phyloP scores from a whole-genome alignment of 1,140 invertebrate species.

The Scaptomyza montana region DNA sequence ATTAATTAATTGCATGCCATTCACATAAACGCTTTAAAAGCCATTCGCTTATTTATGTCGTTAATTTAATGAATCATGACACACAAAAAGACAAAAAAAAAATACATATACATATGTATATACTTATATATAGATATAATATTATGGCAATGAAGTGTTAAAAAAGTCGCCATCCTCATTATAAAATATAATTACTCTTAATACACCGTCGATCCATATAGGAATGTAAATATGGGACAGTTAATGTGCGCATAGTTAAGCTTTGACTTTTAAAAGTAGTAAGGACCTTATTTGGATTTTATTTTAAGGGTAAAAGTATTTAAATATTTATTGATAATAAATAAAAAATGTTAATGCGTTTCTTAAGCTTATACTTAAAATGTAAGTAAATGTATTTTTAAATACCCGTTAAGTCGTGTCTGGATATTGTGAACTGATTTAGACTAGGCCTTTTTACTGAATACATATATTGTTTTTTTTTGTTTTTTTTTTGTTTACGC shows the following conservation, averaged over 20 bases:
- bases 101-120: no score
- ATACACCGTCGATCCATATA: background rate
- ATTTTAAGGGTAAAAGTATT: no score
- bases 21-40: slow-evolving; percentile 50
- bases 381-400: no score
- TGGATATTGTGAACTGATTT: no score
- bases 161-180: slow-evolving; percentile 15
- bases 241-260: background rate
- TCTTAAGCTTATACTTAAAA: no score
- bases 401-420: no score
- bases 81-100: background rate
- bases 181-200: background rate
- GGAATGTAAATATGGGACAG: background rate
- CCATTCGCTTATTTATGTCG: slow-evolving; percentile 49
- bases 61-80: slow-evolving; percentile 21
- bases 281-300: no score
- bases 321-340: no score
- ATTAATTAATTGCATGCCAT: slow-evolving; percentile 58
- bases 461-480: no score
- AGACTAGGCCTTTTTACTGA: no score
- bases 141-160: slow-evolving; percentile 14
- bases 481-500: no score
- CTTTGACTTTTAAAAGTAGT: background rate
- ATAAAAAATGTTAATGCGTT: no score
- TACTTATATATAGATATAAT: background rate